Base-by-base conservation (phyloP, 2,113 vertebrate genomes). In the Colaptes auratus region DNA sequence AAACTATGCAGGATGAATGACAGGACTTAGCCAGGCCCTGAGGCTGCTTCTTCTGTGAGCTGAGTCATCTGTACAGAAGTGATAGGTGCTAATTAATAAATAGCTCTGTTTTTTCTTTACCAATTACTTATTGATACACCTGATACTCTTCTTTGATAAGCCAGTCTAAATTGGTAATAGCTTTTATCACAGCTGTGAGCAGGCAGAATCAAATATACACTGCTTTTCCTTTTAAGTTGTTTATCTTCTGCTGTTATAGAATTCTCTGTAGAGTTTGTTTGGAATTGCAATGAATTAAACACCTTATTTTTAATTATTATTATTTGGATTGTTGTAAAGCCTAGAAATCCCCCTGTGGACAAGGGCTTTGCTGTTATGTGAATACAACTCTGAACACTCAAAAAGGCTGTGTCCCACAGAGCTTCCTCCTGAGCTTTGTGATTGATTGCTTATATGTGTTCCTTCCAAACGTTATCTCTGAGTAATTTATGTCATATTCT, bases 261-360 rank as follows among this genome's bases (percentile, higher is more conserved):
- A 94, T 81, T 65, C 94, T 95, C 94, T 88, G 61, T 70, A 86
- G 96, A 94, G 31, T 81, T 96, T 83, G 75, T 78, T 61, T 53
- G 69, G 85, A 91, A 91, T 78, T 23, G 66, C 73, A 78, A 76
- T 82, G 86, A 93, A 94, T 96, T 93, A 95, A 95, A 89, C 74
- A 94, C 91, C 85, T 95, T 88, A 53, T 56, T 93, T 95, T 76
- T 75, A 94, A 82, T 96, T 95, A 93, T 90, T 94, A 65, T 84
- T 97, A 91, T 95, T 95, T 93, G 86, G 61, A 78, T 81, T 93
- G 73, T 65, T 50, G 80, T 50, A 94, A 91, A 58, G 66, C 91
- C 85, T 70, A 25, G 88, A 86, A 86, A 81, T 89, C 90, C 90
- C 91, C 23, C 70, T 55, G 86, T 16, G 80, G 90, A 46, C 65